Percentiles rank a stretch among this genome's conserved stretches.
These are phyloP conservation scores for Meandrusa payeni DNA, from an alignment of 2,888 invertebrate species.

Conservation along the genomic window DNA sequence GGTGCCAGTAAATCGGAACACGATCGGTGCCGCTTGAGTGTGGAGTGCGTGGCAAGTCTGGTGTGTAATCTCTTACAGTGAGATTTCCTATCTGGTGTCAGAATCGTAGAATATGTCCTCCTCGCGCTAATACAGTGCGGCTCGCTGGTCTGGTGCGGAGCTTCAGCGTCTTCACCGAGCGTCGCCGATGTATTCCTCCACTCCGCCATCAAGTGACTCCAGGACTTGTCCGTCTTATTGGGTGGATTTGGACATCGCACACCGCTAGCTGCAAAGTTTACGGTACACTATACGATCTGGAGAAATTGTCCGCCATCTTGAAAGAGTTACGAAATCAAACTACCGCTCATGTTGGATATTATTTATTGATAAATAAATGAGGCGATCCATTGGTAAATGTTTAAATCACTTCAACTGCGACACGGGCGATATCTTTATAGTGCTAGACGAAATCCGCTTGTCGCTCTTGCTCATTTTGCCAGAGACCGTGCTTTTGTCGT, in stretches of 20 bases:
- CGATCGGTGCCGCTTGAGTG: background rate
- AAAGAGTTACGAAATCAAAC: conserved; percentile 2
- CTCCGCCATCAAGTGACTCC: conserved; percentile 17
- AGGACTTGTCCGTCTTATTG: conserved; percentile 25
- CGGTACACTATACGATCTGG: conserved; percentile 47
- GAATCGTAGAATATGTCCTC: too few relatives aligned
- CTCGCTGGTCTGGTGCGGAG: conserved; percentile 36
- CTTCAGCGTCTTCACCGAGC: conserved; percentile 14
- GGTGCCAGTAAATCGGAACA: background rate
- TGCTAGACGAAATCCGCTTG: conserved; percentile 4
- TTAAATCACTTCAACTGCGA: conserved; percentile 23
- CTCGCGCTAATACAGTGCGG: too few relatives aligned
- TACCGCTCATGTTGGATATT: background rate
- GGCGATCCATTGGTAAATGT: conserved; percentile 2
- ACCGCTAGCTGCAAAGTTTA: conserved; percentile 63
- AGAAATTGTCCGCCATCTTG: too few relatives aligned
- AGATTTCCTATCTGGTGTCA: too few relatives aligned
- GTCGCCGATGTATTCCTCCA: conserved; percentile 28
- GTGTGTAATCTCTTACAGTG: conserved; percentile 26
- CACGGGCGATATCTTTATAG: conserved; percentile 14
- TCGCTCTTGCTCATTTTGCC: conserved; percentile 2
- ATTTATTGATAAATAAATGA: conserved; percentile 1
- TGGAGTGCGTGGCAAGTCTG: conserved; percentile 20
- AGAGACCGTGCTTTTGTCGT: background rate
- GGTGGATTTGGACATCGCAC: conserved; percentile 45